Evolutionary conservation across 2,888 invertebrate species (phyloP).

Genomic region (Nebria brevicollis): DNA sequence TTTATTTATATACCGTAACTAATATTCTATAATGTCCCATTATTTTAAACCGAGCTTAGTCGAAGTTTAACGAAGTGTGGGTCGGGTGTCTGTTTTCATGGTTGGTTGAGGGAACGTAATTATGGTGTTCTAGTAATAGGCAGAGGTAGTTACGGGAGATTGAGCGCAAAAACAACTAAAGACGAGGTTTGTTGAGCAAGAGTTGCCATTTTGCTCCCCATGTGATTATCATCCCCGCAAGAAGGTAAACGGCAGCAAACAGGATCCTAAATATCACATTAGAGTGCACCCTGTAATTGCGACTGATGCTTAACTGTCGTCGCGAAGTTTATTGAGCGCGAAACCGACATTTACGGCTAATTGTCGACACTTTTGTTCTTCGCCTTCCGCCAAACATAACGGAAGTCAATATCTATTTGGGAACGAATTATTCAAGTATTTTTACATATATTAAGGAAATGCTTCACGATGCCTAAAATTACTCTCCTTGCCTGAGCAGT

Average conservation of each 20-base stretch:
- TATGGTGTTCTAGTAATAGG: constrained; percentile 25
- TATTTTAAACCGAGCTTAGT: neutral
- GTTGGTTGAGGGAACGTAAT: constrained; percentile 24
- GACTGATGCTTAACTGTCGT: neutral
- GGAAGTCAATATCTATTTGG: too few relatives aligned
- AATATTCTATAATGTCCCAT: too few relatives aligned
- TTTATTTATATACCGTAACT: too few relatives aligned
- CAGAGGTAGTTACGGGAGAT: constrained; percentile 14
- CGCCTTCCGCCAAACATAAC: too few relatives aligned
- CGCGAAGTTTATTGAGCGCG: neutral
- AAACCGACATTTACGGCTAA: neutral
- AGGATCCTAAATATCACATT: neutral
- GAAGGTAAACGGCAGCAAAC: constrained; percentile 2
- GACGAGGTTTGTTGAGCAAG: neutral
- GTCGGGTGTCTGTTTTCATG: constrained; percentile 7
- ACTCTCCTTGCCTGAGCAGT: too few relatives aligned
- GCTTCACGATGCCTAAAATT: too few relatives aligned
- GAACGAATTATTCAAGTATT: too few relatives aligned
- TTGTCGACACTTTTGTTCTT: neutral
- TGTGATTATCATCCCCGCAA: neutral
- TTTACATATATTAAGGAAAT: too few relatives aligned
- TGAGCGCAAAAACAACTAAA: constrained; percentile 25
- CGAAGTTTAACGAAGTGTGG: neutral
- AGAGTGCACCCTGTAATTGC: neutral
- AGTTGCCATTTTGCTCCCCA: neutral